Evolutionary conservation across 2,113 vertebrate genomes (phyloP), one percentile per base, ranked within the genome.

Genomic region (Halcyon senegalensis): DNA sequence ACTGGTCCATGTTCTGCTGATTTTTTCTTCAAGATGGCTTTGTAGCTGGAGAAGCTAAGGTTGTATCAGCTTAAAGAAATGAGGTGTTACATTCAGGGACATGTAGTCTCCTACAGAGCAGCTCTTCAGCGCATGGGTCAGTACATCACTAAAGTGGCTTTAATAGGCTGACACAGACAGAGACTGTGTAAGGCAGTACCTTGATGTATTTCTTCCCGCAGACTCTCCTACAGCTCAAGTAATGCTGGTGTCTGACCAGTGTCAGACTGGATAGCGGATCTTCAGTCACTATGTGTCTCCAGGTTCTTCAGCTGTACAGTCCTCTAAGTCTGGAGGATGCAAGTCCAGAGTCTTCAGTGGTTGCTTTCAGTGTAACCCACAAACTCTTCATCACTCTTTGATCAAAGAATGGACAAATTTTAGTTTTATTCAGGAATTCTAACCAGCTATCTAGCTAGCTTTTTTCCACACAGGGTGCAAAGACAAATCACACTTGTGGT

Each of bases 41-140:
- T 66, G 74, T 33, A 68, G 27, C 35, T 23, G 56, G 35, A 69
- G 86, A 70, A 41, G 39, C 33, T 64, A 6, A 30, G 60, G n/a
- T 24, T 19, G 11, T 35, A 5, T 21, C 3, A 4, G 33, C 48
- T 60, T 53, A 28, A 50, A n/a, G 69, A 43, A 74, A 68, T 5
- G 16, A 53, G 18, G 31, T 20, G 5, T 28, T n/a, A 1, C 11
- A 2, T 51, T 58, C 3, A 9, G 44, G 41, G 58, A 21, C 25
- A 2, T 0, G 2, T 41, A 19, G 5, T 5, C 6, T 78, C 12
- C 56, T 48, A 1, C 50, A 10, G 68, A 30, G 24, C 2, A 5
- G 13, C 63, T 68, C 37, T 31, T 25, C 55, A 37, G 62, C 28
- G 15, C 19, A 3, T 20, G 31, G 60, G 25, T 59, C 46, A 21